Evolutionary conservation across 2,888 invertebrate genomes (phyloP).

Genomic region (Nephrotoma appendiculata): DNA sequence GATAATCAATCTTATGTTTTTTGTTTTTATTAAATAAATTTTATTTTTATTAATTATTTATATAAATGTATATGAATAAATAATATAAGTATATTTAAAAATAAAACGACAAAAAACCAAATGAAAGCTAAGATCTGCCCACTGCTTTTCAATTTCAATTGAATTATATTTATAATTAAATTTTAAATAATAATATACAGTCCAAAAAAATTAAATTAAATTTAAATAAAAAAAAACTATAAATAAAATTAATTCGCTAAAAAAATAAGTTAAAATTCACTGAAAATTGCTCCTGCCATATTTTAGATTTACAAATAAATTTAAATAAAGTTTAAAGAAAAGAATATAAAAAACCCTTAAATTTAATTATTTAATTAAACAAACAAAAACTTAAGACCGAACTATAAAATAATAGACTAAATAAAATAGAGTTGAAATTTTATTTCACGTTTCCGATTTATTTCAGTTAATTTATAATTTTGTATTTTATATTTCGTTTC

Average conservation of each 20-base stretch:
- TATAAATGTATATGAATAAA: neutral
- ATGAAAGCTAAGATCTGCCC: neutral
- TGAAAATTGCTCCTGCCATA: slow-evolving; percentile 6
- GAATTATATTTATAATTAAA: slow-evolving; percentile 1
- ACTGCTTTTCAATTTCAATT: neutral
- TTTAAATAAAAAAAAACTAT: slow-evolving; percentile 2
- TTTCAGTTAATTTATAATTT: neutral
- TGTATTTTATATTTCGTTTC: neutral
- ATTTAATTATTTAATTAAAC: neutral
- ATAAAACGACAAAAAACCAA: neutral
- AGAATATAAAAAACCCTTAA: neutral
- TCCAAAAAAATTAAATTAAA: slow-evolving; percentile 1
- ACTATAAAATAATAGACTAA: neutral
- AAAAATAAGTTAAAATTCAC: slow-evolving; percentile 2
- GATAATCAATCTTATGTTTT: slow-evolving; percentile 1
- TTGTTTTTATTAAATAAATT: neutral
- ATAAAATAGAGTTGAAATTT: neutral
- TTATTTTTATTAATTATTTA: neutral
- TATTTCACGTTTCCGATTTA: neutral
- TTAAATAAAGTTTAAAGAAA: neutral
- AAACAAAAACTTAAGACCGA: neutral
- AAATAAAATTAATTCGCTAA: slow-evolving; percentile 2
- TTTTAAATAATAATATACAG: neutral
- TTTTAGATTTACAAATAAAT: slow-evolving; percentile 2
- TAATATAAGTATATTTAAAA: neutral